Evolutionary conservation across 2,888 invertebrate genomes (phyloP).

Genomic region (Tiphia femorata): DNA sequence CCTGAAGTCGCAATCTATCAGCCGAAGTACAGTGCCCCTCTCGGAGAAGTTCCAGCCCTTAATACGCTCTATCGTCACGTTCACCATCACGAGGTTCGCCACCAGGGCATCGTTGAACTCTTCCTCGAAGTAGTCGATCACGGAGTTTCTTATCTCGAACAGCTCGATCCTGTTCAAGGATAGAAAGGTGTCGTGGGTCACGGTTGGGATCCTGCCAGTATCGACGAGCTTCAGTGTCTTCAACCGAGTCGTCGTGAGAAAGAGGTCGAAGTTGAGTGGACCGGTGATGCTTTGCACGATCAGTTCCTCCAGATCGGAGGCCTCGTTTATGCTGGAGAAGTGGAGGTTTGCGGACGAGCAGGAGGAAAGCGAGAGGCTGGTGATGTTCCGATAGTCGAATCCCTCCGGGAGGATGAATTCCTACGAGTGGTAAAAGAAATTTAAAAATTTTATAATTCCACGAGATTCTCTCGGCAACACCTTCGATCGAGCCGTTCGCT

Average conservation of each 20-base stretch:
- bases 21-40: slow-evolving; percentile 36
- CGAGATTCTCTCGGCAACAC: no score
- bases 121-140: slow-evolving; percentile 49
- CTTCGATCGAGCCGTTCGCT: no score
- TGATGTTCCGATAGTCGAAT: slow-evolving; percentile 46
- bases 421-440: no score
- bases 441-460: no score
- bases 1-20: slow-evolving; percentile 41
- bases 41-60: slow-evolving; percentile 43
- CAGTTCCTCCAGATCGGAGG: slow-evolving; percentile 39
- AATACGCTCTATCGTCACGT: slow-evolving; percentile 48
- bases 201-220: slow-evolving; percentile 42
- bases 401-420: slow-evolving; percentile 45
- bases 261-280: slow-evolving; percentile 39
- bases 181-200: slow-evolving; percentile 43
- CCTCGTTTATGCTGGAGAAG: slow-evolving; percentile 41
- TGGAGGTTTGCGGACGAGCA: slow-evolving; percentile 45
- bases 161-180: slow-evolving; percentile 34
- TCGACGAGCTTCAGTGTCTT: slow-evolving; percentile 39
- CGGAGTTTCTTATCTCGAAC: slow-evolving; percentile 43
- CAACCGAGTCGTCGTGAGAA: slow-evolving; percentile 30
- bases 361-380: slow-evolving; percentile 40
- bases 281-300: slow-evolving; percentile 49
- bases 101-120: slow-evolving; percentile 42
- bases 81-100: slow-evolving; percentile 39